phyloP scores from a whole-genome alignment of 2,888 invertebrate species.

The Bombylius discolor region DNA sequence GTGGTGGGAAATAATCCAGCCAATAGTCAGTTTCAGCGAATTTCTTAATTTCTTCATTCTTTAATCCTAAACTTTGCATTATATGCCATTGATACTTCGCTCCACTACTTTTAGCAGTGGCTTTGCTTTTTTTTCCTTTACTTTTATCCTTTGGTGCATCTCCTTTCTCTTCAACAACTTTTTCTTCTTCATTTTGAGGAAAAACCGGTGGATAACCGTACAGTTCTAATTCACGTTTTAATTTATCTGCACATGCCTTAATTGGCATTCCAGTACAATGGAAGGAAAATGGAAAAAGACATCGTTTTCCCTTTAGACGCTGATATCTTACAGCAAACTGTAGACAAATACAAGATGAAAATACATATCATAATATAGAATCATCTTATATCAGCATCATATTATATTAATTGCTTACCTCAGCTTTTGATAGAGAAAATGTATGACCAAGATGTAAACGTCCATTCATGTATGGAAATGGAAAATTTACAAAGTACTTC shows the following conservation, averaged over 20 bases:
- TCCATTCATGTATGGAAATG: conserved; percentile 99
- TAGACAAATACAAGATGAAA: neutral
- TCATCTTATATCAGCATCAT: neutral
- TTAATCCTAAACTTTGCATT: conserved; percentile 83
- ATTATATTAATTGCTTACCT: conserved; percentile 43
- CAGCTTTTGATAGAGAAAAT: conserved; percentile 93
- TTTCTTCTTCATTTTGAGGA: conserved; percentile 44
- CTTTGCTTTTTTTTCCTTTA: conserved; percentile 95
- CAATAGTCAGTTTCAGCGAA: conserved; percentile 87
- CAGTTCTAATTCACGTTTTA: conserved; percentile 81
- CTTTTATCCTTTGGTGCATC: conserved; percentile 65
- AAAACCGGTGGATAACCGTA: conserved; percentile 90
- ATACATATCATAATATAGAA: neutral
- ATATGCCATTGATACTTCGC: conserved; percentile 98
- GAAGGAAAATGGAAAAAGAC: conserved; percentile 93
- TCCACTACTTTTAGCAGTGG: conserved; percentile 75
- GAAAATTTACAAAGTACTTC: conserved; percentile 90
- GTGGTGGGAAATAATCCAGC: conserved; percentile 94
- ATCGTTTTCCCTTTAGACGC: conserved; percentile 79
- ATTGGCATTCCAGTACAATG: conserved; percentile 99
- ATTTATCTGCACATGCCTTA: conserved; percentile 95
- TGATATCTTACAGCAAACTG: conserved; percentile 86
- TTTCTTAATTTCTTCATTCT: conserved; percentile 79
- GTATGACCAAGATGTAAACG: conserved; percentile 94
- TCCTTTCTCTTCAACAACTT: conserved; percentile 40